Evolutionary conservation across 1,140 invertebrate genomes (phyloP), one percentile per base, ranked within the genome.

Genomic region (Heliconius melpomene): DNA sequence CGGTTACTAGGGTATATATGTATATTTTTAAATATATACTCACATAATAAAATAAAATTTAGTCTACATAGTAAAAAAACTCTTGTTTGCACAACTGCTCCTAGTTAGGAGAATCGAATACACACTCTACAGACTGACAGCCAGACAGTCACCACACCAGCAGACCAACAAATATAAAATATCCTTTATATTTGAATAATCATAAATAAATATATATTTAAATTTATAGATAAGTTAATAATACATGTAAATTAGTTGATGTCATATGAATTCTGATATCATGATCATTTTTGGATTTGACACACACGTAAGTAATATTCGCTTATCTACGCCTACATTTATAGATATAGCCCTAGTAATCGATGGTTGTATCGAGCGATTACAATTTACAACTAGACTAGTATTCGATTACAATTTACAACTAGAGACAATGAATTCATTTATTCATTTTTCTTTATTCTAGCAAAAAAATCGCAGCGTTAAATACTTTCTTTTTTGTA

Each of bases 141-240:
- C 7, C 18, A 52, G 50, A 52, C 18, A 7, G 16, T 52, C 16
- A 20, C 2, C 6, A 3, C 32, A 32, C 18, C 18, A 16, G 18
- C 50, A 52, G 13, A 52, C 50, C 18, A 5, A 57, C n/a, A 9
- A 23, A 23, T 57, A n/a, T 7, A 57, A 57, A 29, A 57, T 6
- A 52, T 20, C 5, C 54, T 8, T 57, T 9, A 57, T 57, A 57
- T 57, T 57, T 57, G 9, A 57, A 66, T 66, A 66, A 66, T 66
- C n/a, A 66, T 66, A 66, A 26, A 66, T 66, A 66, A 66, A 66
- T 66, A 66, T 66, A 23, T 66, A 66, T 66, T 29, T 66, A 66
- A 66, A 16, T 66, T 29, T 1, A 26, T 29, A 66, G 60, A 66
- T 66, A 29, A 26, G 23, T 9, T 66, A 26, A 23, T 66, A 66